These are phyloP conservation scores for Theristicus caerulescens DNA, from an alignment of 2,113 vertebrate species.

Conservation along the genomic window DNA sequence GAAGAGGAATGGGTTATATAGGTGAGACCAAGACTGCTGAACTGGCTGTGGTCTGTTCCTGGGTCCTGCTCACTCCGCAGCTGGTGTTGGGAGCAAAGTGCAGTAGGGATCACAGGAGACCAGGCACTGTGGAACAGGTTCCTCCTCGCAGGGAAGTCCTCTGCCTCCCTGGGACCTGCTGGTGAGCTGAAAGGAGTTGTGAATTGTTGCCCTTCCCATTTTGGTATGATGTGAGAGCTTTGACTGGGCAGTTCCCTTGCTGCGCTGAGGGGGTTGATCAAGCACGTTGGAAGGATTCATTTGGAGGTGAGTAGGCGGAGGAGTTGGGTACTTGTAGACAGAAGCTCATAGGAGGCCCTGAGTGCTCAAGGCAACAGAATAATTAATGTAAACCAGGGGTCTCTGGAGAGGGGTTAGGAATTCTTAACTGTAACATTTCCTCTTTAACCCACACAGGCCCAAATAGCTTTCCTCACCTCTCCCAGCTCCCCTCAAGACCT, in stretches of 20 bases:
- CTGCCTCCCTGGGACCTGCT: not conserved
- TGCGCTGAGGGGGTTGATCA: not conserved
- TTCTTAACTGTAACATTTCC: constrained; percentile 72
- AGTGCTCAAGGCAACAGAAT: constrained; percentile 77
- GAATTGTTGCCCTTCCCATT: not conserved
- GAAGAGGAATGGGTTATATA: not conserved
- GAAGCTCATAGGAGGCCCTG: constrained; percentile 29
- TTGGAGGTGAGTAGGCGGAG: constrained; percentile 30
- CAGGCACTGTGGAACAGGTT: not conserved
- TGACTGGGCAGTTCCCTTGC: not conserved
- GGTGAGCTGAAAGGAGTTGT: not conserved
- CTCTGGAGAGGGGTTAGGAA: constrained; percentile 74
- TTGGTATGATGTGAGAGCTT: not conserved
- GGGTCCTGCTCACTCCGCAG: not conserved
- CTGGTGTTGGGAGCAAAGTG: not conserved
- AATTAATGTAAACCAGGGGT: constrained; percentile 82
- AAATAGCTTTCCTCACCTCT: not conserved
- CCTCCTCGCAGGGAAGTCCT: not conserved
- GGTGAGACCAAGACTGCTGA: not conserved
- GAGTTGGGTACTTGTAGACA: constrained; percentile 32
- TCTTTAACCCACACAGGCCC: constrained; percentile 59
- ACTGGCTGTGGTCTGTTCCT: not conserved
- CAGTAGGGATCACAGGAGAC: not conserved
- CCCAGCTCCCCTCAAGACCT: not conserved
- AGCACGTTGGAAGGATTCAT: not conserved